Conservation (phyloP, 2,113 vertebrate genomes). For the Corythornis vintsioides region DNA sequence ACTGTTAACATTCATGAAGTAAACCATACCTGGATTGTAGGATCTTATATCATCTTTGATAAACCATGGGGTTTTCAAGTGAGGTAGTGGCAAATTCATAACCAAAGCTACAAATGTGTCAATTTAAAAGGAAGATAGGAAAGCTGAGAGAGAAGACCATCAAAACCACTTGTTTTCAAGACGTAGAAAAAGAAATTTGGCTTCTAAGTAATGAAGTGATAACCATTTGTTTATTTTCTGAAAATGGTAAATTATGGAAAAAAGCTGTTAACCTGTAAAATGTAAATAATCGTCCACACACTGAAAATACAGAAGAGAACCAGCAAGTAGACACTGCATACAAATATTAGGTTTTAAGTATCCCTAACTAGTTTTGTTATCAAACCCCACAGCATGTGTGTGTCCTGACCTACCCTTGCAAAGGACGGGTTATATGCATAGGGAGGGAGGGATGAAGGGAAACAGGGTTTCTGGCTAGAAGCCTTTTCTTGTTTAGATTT, state of each 20-base stretch:
- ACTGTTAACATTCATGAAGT: neutral
- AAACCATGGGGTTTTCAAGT: neutral
- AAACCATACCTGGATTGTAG: neutral
- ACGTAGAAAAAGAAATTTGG: neutral
- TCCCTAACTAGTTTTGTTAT: neutral
- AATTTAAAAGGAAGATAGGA: neutral
- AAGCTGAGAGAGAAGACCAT: neutral
- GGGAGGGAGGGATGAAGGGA: neutral
- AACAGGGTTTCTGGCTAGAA: neutral
- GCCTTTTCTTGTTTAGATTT: constrained; percentile 25
- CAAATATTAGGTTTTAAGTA: neutral
- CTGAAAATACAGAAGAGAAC: neutral
- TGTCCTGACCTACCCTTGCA: neutral
- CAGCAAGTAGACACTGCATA: neutral
- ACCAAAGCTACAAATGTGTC: neutral
- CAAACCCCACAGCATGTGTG: neutral
- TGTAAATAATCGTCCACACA: neutral
- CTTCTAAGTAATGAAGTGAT: neutral
- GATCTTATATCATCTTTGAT: neutral
- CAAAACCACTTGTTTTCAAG: neutral
- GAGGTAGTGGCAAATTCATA: neutral
- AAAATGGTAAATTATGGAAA: neutral
- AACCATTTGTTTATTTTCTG: neutral
- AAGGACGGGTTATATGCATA: neutral
- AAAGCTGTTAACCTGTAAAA: neutral